Percentiles rank a stretch among this genome's conserved stretches.
Evolutionary conservation across 2,888 invertebrate genomes (phyloP).

Genomic region (Polymixis flavicincta): DNA sequence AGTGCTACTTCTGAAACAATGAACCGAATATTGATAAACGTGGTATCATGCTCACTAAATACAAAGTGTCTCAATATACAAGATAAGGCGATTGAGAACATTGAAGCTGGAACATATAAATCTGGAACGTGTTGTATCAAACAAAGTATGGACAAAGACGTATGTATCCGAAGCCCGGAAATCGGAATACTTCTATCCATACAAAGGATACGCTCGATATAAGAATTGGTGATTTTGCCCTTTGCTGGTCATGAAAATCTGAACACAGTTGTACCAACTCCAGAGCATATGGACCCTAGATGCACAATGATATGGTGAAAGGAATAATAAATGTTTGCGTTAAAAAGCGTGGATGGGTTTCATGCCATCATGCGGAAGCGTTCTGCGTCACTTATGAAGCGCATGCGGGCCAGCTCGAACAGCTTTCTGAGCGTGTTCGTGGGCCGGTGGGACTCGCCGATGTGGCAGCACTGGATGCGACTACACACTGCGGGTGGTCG

Average conservation of each 20-base stretch:
- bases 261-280: background rate
- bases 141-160: background rate
- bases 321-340: too few relatives aligned
- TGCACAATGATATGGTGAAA: background rate
- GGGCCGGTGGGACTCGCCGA: too few relatives aligned
- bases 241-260: background rate
- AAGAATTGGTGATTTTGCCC: background rate
- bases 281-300: background rate
- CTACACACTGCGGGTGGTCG: too few relatives aligned
- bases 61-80: constrained; percentile 12
- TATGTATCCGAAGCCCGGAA: background rate
- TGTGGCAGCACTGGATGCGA: too few relatives aligned
- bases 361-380: too few relatives aligned
- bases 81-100: constrained; percentile 8
- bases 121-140: background rate
- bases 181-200: background rate
- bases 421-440: too few relatives aligned
- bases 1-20: constrained; percentile 43
- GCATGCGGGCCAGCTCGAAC: too few relatives aligned
- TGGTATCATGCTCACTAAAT: constrained; percentile 24
- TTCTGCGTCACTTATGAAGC: too few relatives aligned
- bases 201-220: background rate
- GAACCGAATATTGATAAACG: constrained; percentile 25
- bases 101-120: background rate
- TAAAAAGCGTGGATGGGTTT: too few relatives aligned